Conservation (phyloP, 35 echinoderm and acorn worm genomes). For the Holothuria glaberrima region DNA sequence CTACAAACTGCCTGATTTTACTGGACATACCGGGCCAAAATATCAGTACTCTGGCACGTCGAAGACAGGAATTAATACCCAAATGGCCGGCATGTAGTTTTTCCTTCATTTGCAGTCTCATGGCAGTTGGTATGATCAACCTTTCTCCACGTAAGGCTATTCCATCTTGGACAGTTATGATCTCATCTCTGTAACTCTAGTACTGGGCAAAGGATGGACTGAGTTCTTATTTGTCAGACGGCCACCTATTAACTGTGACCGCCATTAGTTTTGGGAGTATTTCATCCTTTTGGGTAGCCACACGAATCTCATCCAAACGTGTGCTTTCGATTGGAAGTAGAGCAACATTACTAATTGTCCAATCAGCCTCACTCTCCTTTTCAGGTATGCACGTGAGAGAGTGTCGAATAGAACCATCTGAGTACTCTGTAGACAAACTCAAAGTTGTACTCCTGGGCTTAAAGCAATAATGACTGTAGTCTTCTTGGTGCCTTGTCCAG, state of each 20-base stretch:
- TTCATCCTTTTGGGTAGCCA: slow-evolving; percentile 56
- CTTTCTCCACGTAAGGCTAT: slow-evolving; percentile 42
- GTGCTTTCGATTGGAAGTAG: background rate
- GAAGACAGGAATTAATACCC: slow-evolving; percentile 64
- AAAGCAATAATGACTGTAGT: slow-evolving; percentile 65
- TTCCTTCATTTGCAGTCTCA: slow-evolving; percentile 60
- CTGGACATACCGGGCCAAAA: slow-evolving; percentile 79
- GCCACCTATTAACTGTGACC: slow-evolving; percentile 67
- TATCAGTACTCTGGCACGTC: slow-evolving; percentile 63
- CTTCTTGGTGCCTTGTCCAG: slow-evolving; percentile 61
- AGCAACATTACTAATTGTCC: too few species aligned
- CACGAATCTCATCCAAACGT: slow-evolving; percentile 40
- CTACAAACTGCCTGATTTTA: slow-evolving; percentile 69
- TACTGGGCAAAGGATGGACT: too few species aligned
- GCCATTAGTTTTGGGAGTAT: slow-evolving; percentile 49
- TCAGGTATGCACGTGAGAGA: too few species aligned
- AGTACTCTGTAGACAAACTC: slow-evolving; percentile 36
- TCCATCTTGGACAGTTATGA: slow-evolving; percentile 74
- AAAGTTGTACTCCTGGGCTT: slow-evolving; percentile 64
- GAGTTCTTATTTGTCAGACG: slow-evolving; percentile 48
- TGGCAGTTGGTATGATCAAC: slow-evolving; percentile 41
- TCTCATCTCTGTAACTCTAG: slow-evolving; percentile 66
- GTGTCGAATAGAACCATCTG: too few species aligned
- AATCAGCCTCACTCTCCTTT: too few species aligned
- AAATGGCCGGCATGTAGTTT: slow-evolving; percentile 68